Evolutionary conservation across 2,113 vertebrate species (phyloP).

Genomic region (Gavia stellata): DNA sequence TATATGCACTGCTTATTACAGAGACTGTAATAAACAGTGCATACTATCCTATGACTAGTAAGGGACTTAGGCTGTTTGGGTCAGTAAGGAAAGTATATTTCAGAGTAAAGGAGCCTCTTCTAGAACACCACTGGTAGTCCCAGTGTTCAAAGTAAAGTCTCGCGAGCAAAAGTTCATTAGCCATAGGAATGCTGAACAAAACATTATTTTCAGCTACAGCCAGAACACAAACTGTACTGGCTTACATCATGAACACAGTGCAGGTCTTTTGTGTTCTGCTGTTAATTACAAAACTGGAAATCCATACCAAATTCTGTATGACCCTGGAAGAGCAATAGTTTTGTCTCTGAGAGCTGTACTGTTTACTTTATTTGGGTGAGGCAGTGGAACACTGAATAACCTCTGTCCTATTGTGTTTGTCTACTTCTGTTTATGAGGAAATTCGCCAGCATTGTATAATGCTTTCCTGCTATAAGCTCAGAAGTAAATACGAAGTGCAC

Average conservation of each 20-base stretch:
- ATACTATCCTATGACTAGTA: neutral
- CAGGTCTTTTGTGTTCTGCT: neutral
- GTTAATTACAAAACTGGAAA: neutral
- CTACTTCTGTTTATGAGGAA: neutral
- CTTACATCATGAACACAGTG: neutral
- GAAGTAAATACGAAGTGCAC: neutral
- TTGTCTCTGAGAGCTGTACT: neutral
- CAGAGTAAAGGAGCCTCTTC: neutral
- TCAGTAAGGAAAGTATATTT: neutral
- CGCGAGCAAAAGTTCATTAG: neutral
- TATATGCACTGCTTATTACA: neutral
- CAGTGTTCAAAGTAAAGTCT: neutral
- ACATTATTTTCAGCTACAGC: neutral
- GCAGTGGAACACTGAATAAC: neutral
- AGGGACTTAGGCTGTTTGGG: neutral
- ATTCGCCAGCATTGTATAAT: neutral
- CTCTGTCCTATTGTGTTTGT: neutral
- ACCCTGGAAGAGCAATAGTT: neutral
- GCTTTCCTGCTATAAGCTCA: neutral
- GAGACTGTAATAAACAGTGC: no score
- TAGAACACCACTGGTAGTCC: neutral
- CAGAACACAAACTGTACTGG: neutral
- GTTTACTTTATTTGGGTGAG: conserved; percentile 4
- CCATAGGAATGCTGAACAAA: neutral
- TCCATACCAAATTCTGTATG: neutral